Percentiles rank a stretch among this genome's conserved stretches.
Evolutionary conservation across 2,113 vertebrate genomes (phyloP).

Genomic region (Herpailurus yagouaroundi): DNA sequence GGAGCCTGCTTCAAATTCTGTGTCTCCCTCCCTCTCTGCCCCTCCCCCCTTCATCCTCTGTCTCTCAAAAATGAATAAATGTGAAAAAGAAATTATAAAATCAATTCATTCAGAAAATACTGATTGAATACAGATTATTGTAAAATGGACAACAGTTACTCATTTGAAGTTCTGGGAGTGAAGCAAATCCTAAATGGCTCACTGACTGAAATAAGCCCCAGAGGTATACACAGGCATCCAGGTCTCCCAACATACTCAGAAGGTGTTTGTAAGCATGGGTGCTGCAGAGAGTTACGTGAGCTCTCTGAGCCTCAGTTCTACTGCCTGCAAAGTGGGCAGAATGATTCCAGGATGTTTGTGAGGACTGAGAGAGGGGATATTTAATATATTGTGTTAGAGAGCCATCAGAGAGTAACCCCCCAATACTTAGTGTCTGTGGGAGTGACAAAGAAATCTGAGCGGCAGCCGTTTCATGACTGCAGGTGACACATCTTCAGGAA

Average conservation of each 20-base stretch:
- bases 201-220: not conserved
- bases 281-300: not conserved
- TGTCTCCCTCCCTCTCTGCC: too few species aligned
- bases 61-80: too few species aligned
- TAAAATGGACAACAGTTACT: not conserved
- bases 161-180: not conserved
- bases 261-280: not conserved
- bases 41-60: too few species aligned
- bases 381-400: not conserved
- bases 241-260: not conserved
- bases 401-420: not conserved
- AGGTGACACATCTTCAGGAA: not conserved
- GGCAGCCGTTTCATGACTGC: rapidly evolving
- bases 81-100: not conserved
- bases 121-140: not conserved
- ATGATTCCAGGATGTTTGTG: not conserved
- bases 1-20: too few species aligned
- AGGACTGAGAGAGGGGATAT: not conserved
- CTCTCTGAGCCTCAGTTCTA: not conserved
- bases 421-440: not conserved
- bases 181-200: not conserved
- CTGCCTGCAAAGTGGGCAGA: not conserved
- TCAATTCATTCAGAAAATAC: not conserved
- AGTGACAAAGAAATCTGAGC: rapidly evolving
- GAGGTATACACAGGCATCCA: too few species aligned